These are phyloP conservation scores for Physella acuta DNA, from an alignment of 1,140 invertebrate genomes.

Conservation along the genomic window DNA sequence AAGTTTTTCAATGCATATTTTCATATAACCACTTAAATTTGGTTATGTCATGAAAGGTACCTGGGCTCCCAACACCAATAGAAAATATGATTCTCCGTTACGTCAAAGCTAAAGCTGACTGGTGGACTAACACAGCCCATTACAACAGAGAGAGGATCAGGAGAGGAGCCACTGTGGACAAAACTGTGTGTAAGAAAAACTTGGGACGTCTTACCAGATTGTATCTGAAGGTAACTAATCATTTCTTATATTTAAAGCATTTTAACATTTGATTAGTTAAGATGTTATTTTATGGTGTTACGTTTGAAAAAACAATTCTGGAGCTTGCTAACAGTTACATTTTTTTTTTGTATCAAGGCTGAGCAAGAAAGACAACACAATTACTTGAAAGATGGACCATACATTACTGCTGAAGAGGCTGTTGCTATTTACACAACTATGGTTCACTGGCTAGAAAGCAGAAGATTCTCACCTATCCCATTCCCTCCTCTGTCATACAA, in stretches of 20 bases:
- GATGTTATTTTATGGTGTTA: not conserved
- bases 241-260: not conserved
- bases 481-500: slow-evolving; percentile 99
- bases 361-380: slow-evolving; percentile 99
- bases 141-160: slow-evolving; percentile 91
- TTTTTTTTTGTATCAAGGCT: slow-evolving; percentile 61
- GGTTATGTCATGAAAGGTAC: slow-evolving; percentile 75
- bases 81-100: slow-evolving; percentile 99
- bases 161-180: slow-evolving; percentile 76
- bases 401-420: slow-evolving; percentile 98
- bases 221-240: slow-evolving; percentile 75
- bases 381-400: slow-evolving; percentile 97
- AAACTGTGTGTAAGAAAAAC: slow-evolving; percentile 99
- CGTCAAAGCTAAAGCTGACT: slow-evolving; percentile 99
- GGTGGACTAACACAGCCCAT: slow-evolving; percentile 99
- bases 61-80: slow-evolving; percentile 96
- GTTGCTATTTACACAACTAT: slow-evolving; percentile 99
- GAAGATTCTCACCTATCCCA: slow-evolving; percentile 97
- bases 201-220: slow-evolving; percentile 92
- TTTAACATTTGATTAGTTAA: too few relatives aligned
- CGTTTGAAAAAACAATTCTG: too few relatives aligned
- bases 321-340: too few relatives aligned
- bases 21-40: slow-evolving; percentile 1
- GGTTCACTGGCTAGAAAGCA: slow-evolving; percentile 97
- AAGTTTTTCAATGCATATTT: not conserved